These are phyloP conservation scores for Adelosebastes latens DNA, from an alignment of 2,797 vertebrate species.

Conservation along the genomic window DNA sequence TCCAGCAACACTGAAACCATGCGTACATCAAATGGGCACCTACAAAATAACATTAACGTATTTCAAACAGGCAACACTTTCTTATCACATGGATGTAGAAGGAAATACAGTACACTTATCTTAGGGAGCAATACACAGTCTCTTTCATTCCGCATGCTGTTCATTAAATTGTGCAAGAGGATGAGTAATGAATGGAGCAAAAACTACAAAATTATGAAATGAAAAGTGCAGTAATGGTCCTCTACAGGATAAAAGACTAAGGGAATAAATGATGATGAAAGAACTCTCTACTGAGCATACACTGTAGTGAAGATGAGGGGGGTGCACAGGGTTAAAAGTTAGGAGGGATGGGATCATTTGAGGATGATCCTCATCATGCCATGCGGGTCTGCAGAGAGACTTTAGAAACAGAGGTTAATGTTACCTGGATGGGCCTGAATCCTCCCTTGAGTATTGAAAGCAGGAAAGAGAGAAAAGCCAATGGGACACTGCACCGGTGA, in stretches of 20 bases:
- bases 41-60: conserved; percentile 3
- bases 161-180: conserved; percentile 42
- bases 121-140: neutral
- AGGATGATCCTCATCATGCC: conserved; percentile 75
- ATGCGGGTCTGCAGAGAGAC: conserved; percentile 78
- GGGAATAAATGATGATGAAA: conserved; percentile 18
- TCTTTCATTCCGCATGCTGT: conserved; percentile 65
- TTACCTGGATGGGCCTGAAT: conserved; percentile 97
- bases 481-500: conserved; percentile 87
- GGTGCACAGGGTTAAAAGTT: conserved; percentile 28
- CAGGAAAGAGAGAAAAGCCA: conserved; percentile 97
- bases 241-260: conserved; percentile 15
- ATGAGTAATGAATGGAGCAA: conserved; percentile 50
- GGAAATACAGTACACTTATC: neutral
- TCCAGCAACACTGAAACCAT: conserved; percentile 5
- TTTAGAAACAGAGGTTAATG: conserved; percentile 55
- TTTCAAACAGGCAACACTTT: conserved; percentile 14
- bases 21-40: neutral
- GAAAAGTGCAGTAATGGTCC: conserved; percentile 34
- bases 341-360: conserved; percentile 42
- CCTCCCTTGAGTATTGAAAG: conserved; percentile 98
- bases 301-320: conserved; percentile 28
- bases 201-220: conserved; percentile 21
- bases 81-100: conserved; percentile 8
- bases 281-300: conserved; percentile 23